These are phyloP conservation scores for Sturmia bella DNA, from an alignment of 2,888 invertebrate species.

Conservation along the genomic window DNA sequence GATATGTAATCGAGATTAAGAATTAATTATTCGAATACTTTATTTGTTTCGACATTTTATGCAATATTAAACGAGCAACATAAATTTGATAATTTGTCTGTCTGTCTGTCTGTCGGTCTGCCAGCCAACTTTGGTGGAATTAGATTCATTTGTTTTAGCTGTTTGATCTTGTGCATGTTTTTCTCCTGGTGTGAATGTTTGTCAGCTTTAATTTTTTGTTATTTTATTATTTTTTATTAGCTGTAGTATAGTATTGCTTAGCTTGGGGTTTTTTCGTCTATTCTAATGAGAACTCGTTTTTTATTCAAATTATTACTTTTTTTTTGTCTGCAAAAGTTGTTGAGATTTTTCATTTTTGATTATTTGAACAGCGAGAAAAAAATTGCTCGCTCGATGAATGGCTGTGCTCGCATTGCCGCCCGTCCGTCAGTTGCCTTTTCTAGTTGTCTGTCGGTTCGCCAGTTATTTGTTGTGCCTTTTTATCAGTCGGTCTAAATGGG, in stretches of 20 bases:
- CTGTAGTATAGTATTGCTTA: background rate
- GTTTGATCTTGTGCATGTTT: background rate
- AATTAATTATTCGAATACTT: background rate
- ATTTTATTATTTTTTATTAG: background rate
- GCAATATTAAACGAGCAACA: conserved; percentile 23
- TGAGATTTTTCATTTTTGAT: conserved; percentile 59
- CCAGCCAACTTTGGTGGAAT: too few species aligned
- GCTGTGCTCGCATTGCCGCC: conserved; percentile 13
- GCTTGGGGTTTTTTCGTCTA: conserved; percentile 15
- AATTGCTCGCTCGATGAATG: conserved; percentile 8
- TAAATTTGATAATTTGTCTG: background rate
- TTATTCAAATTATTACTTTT: conserved; percentile 1
- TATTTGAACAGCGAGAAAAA: conserved; percentile 32
- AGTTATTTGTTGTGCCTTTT: conserved; percentile 35
- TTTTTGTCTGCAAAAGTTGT: conserved; percentile 48
- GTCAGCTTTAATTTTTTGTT: background rate
- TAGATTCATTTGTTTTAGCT: too few species aligned
- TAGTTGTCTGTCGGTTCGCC: conserved; percentile 25
- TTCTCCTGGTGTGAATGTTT: background rate
- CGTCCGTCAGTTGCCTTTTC: conserved; percentile 15
- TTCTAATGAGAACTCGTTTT: conserved; percentile 53
- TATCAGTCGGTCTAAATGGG: conserved; percentile 15
- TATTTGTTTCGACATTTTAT: background rate
- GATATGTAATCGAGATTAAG: conserved; percentile 11
- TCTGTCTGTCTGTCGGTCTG: background rate